Percentiles rank a stretch among this genome's conserved stretches.
Evolutionary conservation across 2,113 vertebrate species (phyloP).

Genomic region (Larimichthys polyactis): DNA sequence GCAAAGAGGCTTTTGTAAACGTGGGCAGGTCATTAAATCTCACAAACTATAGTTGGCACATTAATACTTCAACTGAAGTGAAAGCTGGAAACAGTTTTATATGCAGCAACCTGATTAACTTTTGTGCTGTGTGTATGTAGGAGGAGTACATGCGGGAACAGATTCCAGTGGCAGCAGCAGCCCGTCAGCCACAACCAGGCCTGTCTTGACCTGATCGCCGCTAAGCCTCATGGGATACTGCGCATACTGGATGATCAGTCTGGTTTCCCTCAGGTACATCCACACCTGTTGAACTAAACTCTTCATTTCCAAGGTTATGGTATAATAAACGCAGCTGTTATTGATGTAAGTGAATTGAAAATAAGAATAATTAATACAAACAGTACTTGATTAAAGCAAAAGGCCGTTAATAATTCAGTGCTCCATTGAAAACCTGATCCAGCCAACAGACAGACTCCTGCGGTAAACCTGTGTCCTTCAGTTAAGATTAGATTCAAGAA

Average conservation of each 20-base stretch:
- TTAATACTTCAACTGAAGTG: not conserved
- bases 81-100: slow-evolving; percentile 15
- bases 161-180: slow-evolving; percentile 93
- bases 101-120: not conserved
- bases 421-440: not conserved
- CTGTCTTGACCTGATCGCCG: slow-evolving; percentile 95
- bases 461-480: not conserved
- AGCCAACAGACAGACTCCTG: not conserved
- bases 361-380: not conserved
- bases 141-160: slow-evolving; percentile 96
- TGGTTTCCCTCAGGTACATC: slow-evolving; percentile 93
- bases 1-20: no score
- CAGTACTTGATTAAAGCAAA: not conserved
- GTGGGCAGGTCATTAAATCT: not conserved
- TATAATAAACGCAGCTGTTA: not conserved
- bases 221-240: slow-evolving; percentile 95
- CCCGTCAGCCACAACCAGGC: slow-evolving; percentile 91
- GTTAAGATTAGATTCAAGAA: slow-evolving; percentile 3
- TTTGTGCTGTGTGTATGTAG: slow-evolving; percentile 74
- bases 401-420: not conserved
- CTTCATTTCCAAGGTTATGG: not conserved
- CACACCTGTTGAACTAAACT: not conserved
- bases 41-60: not conserved
- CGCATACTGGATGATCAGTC: slow-evolving; percentile 98
- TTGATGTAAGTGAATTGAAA: not conserved